A percentile compares a stretch with the other conserved stretches of the same genome.
Conservation (phyloP, 1,140 invertebrate species). For the Homarus americanus region DNA sequence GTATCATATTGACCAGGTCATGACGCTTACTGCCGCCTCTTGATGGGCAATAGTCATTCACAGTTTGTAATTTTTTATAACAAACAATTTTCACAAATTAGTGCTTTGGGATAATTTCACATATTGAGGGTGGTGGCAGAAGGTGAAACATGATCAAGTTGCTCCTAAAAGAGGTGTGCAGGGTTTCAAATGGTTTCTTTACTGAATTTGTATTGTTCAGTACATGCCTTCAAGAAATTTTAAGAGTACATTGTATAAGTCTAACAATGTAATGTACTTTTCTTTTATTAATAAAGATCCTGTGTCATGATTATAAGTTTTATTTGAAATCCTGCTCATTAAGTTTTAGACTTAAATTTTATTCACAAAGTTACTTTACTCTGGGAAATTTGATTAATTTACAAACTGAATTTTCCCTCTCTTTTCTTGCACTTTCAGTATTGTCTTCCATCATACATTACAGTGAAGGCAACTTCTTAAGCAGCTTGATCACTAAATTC, state of each 20-base stretch:
- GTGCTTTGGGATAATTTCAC: background rate
- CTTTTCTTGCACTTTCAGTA: background rate
- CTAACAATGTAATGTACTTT: conserved; percentile 21
- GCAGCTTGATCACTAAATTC: conserved; percentile 8
- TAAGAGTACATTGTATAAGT: conserved; percentile 27
- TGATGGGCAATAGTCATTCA: background rate
- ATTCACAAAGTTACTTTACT: background rate
- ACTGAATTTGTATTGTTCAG: conserved; percentile 13
- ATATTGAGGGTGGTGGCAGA: background rate
- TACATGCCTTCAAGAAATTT: conserved; percentile 14
- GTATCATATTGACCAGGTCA: background rate
- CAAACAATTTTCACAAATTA: background rate
- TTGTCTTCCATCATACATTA: background rate
- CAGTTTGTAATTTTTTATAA: background rate
- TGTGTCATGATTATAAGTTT: conserved; percentile 13
- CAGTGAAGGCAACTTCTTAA: background rate
- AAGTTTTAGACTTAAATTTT: background rate
- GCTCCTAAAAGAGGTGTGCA: conserved; percentile 13
- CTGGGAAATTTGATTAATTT: background rate
- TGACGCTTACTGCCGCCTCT: background rate
- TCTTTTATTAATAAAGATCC: conserved; percentile 26
- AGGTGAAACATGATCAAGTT: background rate
- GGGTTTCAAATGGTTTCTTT: conserved; percentile 38
- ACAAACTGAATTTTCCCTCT: background rate
- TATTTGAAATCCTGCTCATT: conserved; percentile 42